These are phyloP conservation scores for Pseudorectes ferrugineus DNA, from an alignment of 2,113 vertebrate genomes.

Conservation along the genomic window DNA sequence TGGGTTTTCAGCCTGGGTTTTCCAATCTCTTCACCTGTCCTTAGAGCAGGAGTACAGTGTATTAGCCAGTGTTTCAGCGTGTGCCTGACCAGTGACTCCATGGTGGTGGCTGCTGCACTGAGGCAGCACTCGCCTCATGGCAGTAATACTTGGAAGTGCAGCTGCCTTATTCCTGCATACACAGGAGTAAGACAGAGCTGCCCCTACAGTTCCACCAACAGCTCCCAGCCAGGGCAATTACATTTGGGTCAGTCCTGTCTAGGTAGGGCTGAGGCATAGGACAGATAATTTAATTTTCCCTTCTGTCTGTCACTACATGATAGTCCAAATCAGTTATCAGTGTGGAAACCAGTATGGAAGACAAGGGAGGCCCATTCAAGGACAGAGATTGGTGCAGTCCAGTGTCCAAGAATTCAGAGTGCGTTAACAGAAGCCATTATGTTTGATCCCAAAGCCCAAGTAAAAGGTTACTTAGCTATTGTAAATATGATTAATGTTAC, in stretches of 20 bases:
- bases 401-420: background rate
- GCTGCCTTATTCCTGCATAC: background rate
- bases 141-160: background rate
- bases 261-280: background rate
- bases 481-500: background rate
- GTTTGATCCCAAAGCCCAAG: background rate
- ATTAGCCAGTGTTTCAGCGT: background rate
- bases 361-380: background rate
- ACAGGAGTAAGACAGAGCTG: background rate
- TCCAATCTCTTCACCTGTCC: background rate
- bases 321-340: background rate
- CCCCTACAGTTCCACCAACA: background rate
- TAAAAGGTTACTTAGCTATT: background rate
- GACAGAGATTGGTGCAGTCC: background rate
- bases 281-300: background rate
- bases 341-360: background rate
- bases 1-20: background rate
- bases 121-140: rapidly evolving
- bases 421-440: background rate
- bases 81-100: background rate
- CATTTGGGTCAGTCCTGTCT: background rate
- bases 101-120: background rate
- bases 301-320: background rate
- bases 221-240: background rate
- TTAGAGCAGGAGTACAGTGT: background rate